Evolutionary conservation across 2,113 vertebrate species (phyloP), one percentile per base, ranked within the genome.

Genomic region (Sinocyclocheilus maitianheensis): DNA sequence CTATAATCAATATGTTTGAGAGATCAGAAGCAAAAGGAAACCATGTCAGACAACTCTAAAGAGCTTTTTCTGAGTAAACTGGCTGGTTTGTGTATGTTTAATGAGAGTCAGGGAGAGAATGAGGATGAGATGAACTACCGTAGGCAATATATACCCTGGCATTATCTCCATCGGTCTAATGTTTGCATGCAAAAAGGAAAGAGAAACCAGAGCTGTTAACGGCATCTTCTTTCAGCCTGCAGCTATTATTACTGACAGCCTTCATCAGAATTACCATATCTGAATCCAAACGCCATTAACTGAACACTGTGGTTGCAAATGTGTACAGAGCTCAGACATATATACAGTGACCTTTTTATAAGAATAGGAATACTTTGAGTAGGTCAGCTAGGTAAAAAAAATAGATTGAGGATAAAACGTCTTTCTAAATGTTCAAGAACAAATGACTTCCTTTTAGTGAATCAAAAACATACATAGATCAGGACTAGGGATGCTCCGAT

Each of bases 81-180:
- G 40, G 24, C 40, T 83, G 55, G 84, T 58, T 86, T 80, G 24
- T 51, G 58, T 20, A 20, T 12, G 60, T 55, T 67, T 53, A 74
- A 65, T 30, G 24, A 75, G 30, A 26, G 24, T 60, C 18, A 34
- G 34, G 14, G 65, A 75, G 75, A 37, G 81, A 83, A 37, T 43
- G 87, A 79, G 74, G 79, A 63, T 22, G 37, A 76, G 83, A 85
- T 30, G 85, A 87, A 80, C 58, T 71, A 83, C 90, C 89, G 89
- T 91, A 94, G 94, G 95, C 94, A 92, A 93, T 91, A 90, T 91
- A 92, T 93, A 93, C 93, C 93, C 91, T 94, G 93, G 93, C 93
- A 95, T 95, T 95, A 95, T 92, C 92, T 92, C 93, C 91, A 94
- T 95, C 94, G 93, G 91, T 90, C 92, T 91, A 91, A 88, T 84